Base-by-base conservation (phyloP, 2,113 vertebrate species). In the Pseudorectes ferrugineus region DNA sequence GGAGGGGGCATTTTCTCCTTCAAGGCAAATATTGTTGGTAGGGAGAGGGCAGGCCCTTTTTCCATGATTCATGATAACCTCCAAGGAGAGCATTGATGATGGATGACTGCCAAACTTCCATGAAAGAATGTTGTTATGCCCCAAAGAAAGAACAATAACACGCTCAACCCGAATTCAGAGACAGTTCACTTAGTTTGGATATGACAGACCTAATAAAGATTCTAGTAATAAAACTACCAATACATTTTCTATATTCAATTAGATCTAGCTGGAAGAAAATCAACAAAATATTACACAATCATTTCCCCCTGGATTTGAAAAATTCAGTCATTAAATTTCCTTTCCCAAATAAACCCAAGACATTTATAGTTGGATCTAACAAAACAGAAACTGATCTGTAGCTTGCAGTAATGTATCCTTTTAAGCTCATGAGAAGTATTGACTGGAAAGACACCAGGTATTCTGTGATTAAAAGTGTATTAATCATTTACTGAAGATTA, bases 401-500 rank as follows among this genome's bases (percentile, higher is more conserved):
- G 22, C 59, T 73, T 95, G 26, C 49, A 67, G 67, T 88, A 80
- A 80, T 85, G 31, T 54, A 55, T 74, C 82, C 90, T 96, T 92
- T 88, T 71, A 93, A 59, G 38, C 24, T 89, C 52, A 55, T 74
- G 78, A 79, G 62, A 88, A 92, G 18, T 77, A 94, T 63, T 83
- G 87, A 80, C 93, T 88, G 78, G 36, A 92, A 94, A 35, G 20
- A 85, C 70, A 96, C 29, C 35, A 80, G 63, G 33, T 90, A 95
- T 92, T 95, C 78, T 70, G 31, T 95, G 87, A 93, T 92, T 96
- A 93, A 85, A 96, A 63, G 75, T 85, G 43, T 93, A 94, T 96
- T 95, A 93, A 94, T 96, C 78, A 92, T 94, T 92, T 88, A 77
- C 85, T 92, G 88, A 93, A 90, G 71, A 94, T 94, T 94, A 96